These are phyloP conservation scores for Scleropages formosus DNA, from an alignment of 2,797 vertebrate genomes.

Conservation along the genomic window DNA sequence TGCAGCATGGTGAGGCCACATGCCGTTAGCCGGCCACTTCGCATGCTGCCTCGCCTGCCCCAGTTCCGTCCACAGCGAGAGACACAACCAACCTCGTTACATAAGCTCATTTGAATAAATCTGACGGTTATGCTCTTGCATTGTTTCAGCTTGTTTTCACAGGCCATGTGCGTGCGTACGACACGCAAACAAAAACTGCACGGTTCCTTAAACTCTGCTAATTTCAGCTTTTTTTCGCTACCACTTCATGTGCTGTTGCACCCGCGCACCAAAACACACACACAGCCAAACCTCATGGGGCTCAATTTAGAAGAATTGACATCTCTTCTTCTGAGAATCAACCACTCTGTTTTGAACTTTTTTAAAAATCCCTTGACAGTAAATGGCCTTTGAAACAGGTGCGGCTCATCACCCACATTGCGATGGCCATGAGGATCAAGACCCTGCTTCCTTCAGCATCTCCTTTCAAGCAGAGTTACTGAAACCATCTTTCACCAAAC, in stretches of 20 bases:
- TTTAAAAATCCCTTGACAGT: background rate
- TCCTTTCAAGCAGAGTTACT: background rate
- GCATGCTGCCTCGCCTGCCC: background rate
- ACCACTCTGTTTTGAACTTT: background rate
- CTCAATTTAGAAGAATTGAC: background rate
- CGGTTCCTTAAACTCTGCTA: background rate
- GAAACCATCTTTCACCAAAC: background rate
- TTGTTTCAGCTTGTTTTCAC: background rate
- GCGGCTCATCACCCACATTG: background rate
- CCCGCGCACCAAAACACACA: background rate
- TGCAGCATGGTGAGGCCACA: background rate
- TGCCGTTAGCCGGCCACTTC: background rate
- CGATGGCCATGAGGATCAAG: background rate
- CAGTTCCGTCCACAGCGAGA: background rate
- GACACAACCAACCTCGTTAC: background rate
- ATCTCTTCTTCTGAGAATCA: constrained; percentile 1
- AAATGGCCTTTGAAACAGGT: background rate
- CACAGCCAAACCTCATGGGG: constrained; percentile 1
- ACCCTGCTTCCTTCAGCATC: background rate
- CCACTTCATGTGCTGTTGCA: background rate
- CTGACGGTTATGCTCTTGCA: background rate
- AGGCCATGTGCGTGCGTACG: background rate
- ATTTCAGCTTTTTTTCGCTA: background rate
- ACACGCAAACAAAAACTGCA: background rate
- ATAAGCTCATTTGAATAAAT: background rate